Evolutionary conservation across 2,888 invertebrate genomes (phyloP).

Genomic region (Ornithoptera alexandrae): DNA sequence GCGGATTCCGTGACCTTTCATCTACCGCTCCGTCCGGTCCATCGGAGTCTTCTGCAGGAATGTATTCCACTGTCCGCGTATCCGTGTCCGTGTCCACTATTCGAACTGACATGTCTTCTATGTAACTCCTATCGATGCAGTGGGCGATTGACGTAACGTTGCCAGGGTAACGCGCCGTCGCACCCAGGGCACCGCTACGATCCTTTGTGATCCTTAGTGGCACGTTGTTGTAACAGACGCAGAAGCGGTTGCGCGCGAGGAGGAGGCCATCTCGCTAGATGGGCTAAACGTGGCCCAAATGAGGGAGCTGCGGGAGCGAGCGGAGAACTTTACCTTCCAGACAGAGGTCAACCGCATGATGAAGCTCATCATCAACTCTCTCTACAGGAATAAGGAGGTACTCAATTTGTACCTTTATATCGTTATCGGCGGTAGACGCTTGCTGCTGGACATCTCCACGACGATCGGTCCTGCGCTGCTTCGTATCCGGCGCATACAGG

Average conservation of each 20-base stretch:
- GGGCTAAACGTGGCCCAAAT: conserved; percentile 96
- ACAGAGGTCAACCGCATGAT: conserved; percentile 99
- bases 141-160: conserved; percentile 4
- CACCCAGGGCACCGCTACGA: not conserved
- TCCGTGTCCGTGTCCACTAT: too few species aligned
- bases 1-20: not conserved
- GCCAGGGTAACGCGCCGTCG: not conserved
- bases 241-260: conserved; percentile 93
- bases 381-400: conserved; percentile 99
- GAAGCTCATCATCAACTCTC: conserved; percentile 99
- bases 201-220: not conserved
- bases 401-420: conserved; percentile 23
- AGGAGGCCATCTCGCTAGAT: conserved; percentile 97
- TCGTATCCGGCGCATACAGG: too few species aligned
- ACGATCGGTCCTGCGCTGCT: too few species aligned
- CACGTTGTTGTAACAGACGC: conserved; percentile 83
- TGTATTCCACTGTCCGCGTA: too few species aligned
- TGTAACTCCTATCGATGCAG: not conserved
- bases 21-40: not conserved
- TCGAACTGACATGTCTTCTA: too few species aligned
- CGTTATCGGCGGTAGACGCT: too few species aligned
- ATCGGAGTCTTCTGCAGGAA: too few species aligned
- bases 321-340: conserved; percentile 95
- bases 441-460: too few species aligned
- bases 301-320: conserved; percentile 92